Percentiles rank a stretch among this genome's conserved stretches.
phyloP scores from a whole-genome alignment of 2,888 invertebrate species.

The Labia minor region DNA sequence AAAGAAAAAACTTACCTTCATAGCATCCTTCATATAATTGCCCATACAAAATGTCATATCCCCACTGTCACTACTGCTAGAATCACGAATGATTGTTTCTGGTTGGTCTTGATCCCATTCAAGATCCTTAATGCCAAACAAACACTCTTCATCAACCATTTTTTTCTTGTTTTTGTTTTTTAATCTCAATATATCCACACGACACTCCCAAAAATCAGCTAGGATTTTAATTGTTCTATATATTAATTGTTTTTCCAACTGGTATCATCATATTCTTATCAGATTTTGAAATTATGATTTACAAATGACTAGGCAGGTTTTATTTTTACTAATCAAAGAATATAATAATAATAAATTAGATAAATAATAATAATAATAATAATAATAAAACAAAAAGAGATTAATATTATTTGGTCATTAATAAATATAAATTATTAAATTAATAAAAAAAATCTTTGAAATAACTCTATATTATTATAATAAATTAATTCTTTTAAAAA shows the following conservation, averaged over 20 bases:
- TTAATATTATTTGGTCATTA: too few relatives aligned
- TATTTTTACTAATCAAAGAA: too few relatives aligned
- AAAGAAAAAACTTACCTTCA: conserved; percentile 67
- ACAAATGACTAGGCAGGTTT: not conserved
- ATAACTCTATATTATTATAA: too few relatives aligned
- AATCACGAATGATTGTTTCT: conserved; percentile 22
- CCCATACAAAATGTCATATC: conserved; percentile 79
- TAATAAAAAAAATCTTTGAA: too few relatives aligned
- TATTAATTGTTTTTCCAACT: too few relatives aligned
- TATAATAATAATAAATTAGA: too few relatives aligned
- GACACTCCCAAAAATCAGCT: too few relatives aligned
- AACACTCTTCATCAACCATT: not conserved
- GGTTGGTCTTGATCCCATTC: not conserved
- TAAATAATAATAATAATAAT: too few relatives aligned
- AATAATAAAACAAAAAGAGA: too few relatives aligned
- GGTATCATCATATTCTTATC: not conserved
- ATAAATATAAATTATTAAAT: too few relatives aligned
- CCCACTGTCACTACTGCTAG: conserved; percentile 51
- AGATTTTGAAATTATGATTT: not conserved
- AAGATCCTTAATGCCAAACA: not conserved
- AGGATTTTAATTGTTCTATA: too few relatives aligned
- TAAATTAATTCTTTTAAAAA: too few relatives aligned
- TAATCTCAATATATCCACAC: not conserved
- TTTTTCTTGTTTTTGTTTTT: not conserved
- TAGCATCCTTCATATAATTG: conserved; percentile 73